Percentiles rank a stretch among this genome's conserved stretches.
Evolutionary conservation across 2,113 vertebrate species (phyloP).

Genomic region (Microcebus griseorufus): DNA sequence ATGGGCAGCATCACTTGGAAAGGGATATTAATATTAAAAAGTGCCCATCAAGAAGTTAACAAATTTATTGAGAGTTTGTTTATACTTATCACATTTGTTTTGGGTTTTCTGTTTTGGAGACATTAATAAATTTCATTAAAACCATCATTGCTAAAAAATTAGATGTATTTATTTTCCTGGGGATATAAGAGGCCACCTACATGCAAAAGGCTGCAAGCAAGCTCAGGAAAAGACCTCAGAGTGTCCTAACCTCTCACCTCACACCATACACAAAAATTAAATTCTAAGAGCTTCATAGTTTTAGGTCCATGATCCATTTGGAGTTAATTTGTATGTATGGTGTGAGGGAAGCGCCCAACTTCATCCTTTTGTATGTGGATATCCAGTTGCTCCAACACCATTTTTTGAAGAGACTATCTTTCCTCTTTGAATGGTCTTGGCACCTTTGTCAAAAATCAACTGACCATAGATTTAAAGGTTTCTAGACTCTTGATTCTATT

Average conservation of each 20-base stretch:
- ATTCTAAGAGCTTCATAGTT: background rate
- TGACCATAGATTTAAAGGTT: background rate
- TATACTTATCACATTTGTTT: background rate
- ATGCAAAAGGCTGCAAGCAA: background rate
- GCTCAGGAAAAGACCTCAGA: background rate
- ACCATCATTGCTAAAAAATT: background rate
- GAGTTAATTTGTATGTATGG: background rate
- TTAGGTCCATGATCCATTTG: background rate
- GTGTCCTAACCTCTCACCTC: background rate
- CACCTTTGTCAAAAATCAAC: background rate
- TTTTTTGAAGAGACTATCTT: background rate
- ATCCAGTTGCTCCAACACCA: background rate
- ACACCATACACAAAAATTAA: background rate
- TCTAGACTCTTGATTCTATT: background rate
- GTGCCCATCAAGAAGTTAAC: background rate
- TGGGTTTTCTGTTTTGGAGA: background rate
- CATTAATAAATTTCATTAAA: slow-evolving; percentile 3
- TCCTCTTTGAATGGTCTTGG: background rate
- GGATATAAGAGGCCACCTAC: background rate
- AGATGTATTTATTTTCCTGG: background rate
- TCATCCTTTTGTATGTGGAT: background rate
- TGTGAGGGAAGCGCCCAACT: background rate
- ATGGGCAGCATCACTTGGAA: background rate
- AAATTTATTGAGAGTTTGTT: background rate
- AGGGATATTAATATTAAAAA: background rate